Percentiles rank a stretch among this genome's conserved stretches.
phyloP scores from a whole-genome alignment of 1,140 invertebrate genomes.

The Pseudomyrmex dendroicus region DNA sequence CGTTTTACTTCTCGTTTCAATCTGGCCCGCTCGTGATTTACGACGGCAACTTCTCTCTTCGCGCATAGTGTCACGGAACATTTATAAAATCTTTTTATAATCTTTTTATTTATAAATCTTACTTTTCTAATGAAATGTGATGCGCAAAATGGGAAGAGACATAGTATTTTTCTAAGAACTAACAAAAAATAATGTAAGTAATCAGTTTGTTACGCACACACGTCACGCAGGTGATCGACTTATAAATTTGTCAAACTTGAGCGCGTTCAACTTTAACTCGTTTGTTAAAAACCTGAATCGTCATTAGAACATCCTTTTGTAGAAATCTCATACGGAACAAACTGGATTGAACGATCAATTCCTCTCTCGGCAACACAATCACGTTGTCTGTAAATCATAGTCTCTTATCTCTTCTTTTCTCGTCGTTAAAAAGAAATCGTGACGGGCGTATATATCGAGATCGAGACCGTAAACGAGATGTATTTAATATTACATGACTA shows the following conservation, averaged over 20 bases:
- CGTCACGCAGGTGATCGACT: no score
- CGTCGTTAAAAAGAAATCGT: slow-evolving; percentile 25
- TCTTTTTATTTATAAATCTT: no score
- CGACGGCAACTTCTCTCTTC: background rate
- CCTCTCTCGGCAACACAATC: background rate
- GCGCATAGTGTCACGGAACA: background rate
- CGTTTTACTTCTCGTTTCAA: slow-evolving; percentile 3
- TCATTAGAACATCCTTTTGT: background rate
- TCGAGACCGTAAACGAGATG: slow-evolving; percentile 35
- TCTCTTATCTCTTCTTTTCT: background rate
- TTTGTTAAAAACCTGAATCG: background rate
- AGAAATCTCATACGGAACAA: background rate
- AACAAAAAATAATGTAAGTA: background rate
- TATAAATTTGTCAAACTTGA: background rate
- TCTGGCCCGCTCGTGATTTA: slow-evolving; percentile 21
- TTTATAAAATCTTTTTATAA: background rate
- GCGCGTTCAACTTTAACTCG: background rate
- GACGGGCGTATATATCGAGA: slow-evolving; percentile 32
- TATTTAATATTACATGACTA: slow-evolving; percentile 48
- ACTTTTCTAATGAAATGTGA: no score
- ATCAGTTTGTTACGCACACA: background rate
- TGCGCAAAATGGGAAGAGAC: no score
- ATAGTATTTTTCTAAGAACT: background rate
- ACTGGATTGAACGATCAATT: background rate
- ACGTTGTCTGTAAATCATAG: background rate